Evolutionary conservation across 2,797 vertebrate genomes (phyloP).

Genomic region (Enteromius radiatus): DNA sequence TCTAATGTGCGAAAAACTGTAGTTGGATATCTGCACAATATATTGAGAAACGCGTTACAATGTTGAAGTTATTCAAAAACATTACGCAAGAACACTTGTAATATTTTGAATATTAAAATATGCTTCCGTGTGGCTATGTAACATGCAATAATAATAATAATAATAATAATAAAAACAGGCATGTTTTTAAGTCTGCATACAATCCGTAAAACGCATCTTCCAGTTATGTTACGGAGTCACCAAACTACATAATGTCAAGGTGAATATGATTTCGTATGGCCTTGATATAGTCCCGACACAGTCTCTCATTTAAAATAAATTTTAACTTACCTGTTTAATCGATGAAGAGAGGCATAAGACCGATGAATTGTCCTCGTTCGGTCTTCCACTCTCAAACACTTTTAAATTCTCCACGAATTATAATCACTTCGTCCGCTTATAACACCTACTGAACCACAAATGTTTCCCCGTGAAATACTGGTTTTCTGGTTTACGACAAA

Average conservation of each 20-base stretch:
- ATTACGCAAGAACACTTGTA: neutral
- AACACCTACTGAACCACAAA: neutral
- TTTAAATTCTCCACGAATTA: neutral
- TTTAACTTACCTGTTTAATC: slow-evolving; percentile 10
- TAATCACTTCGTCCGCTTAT: slow-evolving; percentile 7
- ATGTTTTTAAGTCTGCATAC: neutral
- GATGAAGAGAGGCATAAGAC: neutral
- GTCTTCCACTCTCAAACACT: neutral
- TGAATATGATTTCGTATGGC: neutral
- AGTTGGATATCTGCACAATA: neutral
- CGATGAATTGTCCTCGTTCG: neutral
- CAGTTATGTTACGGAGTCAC: neutral
- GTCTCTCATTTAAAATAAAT: neutral
- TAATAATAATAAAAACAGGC: rapidly evolving
- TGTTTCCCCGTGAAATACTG: slow-evolving; percentile 1
- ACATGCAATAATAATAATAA: neutral
- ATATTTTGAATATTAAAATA: neutral
- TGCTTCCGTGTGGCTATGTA: neutral
- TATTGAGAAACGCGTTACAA: neutral
- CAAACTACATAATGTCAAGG: neutral
- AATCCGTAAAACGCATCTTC: neutral
- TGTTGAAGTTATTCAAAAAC: neutral
- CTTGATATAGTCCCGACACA: neutral
- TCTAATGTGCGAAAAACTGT: neutral
- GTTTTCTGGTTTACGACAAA: too few species aligned